Evolutionary conservation across 2,888 invertebrate genomes (phyloP), one percentile per base, ranked within the genome.

Genomic region (Amphipoea lucens): DNA sequence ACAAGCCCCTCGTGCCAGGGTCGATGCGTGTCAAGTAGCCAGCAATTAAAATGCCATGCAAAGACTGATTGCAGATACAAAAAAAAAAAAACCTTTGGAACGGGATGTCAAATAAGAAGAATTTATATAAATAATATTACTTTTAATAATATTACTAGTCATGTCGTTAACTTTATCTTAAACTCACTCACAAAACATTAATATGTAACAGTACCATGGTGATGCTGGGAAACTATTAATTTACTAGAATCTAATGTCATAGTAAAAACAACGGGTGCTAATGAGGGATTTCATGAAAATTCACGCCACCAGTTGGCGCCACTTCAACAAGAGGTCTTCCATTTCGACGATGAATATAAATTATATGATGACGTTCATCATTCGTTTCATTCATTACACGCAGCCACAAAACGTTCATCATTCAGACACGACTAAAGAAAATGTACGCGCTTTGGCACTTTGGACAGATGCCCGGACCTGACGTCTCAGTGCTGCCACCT

Each of bases 111-210:
- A 78, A 54, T 67, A 68, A 68, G 62, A 83, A 42, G 9, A 83
- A 62, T 68, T 68, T 68, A 81, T 67, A 71, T 29, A 79, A 71
- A 62, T 79, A 62, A 66, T 66, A 60, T 84, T 84, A 78, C 79
- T 51, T 69, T 69, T 69, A 69, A 48, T 69, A 69, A 51, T 23
- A 70, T 70, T 70, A 79, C 79, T 74, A 84, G 63, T 84, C 60
- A 74, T 78, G 29, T 79, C 60, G 60, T 67, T 29, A 42, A 42
- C 42, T 42, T 42, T 71, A 82, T 82, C 81, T 80, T 79, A 62
- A 77, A 79, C 78, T 48, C 76, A 75, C 75, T 82, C 69, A 81
- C 20, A 67, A 72, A 85, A 70, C 23, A 73, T 72, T 65, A 62
- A 76, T 68, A 65, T 70, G 45, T 68, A 62, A 74, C 57, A 70